Conservation (phyloP, 1,140 invertebrate species). For the Eumeta japonica region DNA sequence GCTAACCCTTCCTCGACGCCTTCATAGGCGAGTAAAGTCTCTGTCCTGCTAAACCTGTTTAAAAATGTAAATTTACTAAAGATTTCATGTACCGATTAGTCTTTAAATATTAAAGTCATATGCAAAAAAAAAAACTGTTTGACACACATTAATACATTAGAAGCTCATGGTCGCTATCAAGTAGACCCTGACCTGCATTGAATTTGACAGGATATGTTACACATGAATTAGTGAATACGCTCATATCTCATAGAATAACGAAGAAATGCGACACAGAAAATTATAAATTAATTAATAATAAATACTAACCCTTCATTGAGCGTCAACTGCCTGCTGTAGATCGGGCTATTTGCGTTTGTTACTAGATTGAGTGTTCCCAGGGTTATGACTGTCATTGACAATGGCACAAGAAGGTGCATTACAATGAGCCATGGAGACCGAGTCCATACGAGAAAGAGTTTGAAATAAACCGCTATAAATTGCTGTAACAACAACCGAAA, state of each 20-base stretch:
- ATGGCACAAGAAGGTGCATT: slow-evolving; percentile 32
- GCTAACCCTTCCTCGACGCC: slow-evolving; percentile 22
- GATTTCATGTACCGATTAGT: no score
- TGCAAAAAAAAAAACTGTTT: no score
- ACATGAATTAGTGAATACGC: no score
- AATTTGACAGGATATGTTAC: no score
- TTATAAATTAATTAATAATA: no score
- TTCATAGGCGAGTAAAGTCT: slow-evolving; percentile 33
- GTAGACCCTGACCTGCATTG: no score
- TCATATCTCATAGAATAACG: no score
- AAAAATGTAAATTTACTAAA: no score
- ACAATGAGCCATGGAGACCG: slow-evolving; percentile 33
- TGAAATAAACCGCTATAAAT: slow-evolving; percentile 33
- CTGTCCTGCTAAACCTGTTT: slow-evolving; percentile 29
- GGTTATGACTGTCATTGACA: slow-evolving; percentile 29
- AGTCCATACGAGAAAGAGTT: slow-evolving; percentile 31
- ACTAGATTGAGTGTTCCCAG: slow-evolving; percentile 27
- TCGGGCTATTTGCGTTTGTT: slow-evolving; percentile 12
- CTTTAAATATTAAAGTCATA: no score
- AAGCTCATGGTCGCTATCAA: no score
- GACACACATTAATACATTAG: no score
- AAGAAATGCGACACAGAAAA: no score
- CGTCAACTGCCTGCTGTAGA: slow-evolving; percentile 23
- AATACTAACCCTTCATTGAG: slow-evolving; percentile 37
- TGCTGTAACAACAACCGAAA: slow-evolving; percentile 22